A percentile compares a stretch with the other conserved stretches of the same genome.
Evolutionary conservation across 2,113 vertebrate genomes (phyloP).

Genomic region (Ochotona curzoniae): DNA sequence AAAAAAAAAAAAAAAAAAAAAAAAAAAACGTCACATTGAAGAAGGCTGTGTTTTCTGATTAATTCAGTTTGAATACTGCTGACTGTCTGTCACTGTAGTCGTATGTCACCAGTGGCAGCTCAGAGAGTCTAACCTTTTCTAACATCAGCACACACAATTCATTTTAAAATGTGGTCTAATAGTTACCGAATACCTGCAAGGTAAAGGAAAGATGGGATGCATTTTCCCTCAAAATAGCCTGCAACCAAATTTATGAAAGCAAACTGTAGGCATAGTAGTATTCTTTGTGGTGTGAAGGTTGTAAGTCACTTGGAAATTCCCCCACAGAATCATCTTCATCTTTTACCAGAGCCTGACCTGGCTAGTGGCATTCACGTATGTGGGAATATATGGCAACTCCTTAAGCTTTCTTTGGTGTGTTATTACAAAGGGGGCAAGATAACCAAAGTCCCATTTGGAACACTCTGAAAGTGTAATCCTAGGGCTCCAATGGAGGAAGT

Average conservation of each 20-base stretch:
- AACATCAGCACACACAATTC: constrained; percentile 86
- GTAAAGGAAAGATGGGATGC: constrained; percentile 67
- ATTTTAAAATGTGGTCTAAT: constrained; percentile 84
- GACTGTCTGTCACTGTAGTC: constrained; percentile 87
- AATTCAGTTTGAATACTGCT: constrained; percentile 88
- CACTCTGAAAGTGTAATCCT: background rate
- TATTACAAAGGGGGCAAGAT: background rate
- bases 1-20: no score
- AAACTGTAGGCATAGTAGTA: background rate
- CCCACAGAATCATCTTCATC: constrained; percentile 16
- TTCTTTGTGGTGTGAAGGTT: constrained; percentile 57
- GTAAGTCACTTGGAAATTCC: constrained; percentile 38
- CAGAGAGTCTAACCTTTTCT: constrained; percentile 87
- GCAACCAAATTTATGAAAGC: constrained; percentile 71
- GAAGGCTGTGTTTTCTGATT: constrained; percentile 87
- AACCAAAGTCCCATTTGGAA: background rate
- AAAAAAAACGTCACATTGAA: constrained; percentile 87
- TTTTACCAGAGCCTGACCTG: constrained; percentile 44
- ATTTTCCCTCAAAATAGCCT: constrained; percentile 80
- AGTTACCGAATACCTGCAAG: constrained; percentile 83
- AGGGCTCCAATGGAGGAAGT: background rate
- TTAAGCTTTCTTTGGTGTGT: background rate
- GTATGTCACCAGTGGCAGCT: constrained; percentile 86
- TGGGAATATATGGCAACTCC: background rate
- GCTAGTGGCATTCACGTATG: background rate